Evolutionary conservation across 2,888 invertebrate species (phyloP).

Genomic region (Rhogogaster chlorosoma): DNA sequence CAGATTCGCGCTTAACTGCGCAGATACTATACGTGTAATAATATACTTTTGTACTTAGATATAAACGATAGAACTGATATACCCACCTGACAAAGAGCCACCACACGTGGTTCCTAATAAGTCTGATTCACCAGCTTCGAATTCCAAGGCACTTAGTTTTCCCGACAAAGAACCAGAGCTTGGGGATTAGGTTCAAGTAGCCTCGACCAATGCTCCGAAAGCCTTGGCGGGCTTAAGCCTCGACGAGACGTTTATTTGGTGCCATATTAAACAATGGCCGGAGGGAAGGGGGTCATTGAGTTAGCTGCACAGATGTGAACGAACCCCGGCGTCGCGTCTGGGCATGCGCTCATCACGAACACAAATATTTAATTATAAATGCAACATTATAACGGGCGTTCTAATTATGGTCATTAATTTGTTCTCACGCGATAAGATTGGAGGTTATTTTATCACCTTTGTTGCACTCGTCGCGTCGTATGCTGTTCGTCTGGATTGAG

Average conservation of each 20-base stretch:
- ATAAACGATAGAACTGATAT: neutral
- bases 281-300: neutral
- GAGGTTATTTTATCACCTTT: neutral
- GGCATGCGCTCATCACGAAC: neutral
- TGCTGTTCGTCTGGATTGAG: neutral
- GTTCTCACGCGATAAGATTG: neutral
- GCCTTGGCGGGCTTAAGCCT: neutral
- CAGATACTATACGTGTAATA: neutral
- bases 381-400: neutral
- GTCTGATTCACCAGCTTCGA: neutral
- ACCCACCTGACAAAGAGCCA: neutral
- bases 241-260: neutral
- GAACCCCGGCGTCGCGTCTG: neutral
- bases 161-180: neutral
- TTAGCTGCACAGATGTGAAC: slow-evolving; percentile 2
- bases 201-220: slow-evolving; percentile 5
- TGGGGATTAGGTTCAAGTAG: neutral
- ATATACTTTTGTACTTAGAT: neutral
- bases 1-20: neutral
- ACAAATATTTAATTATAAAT: slow-evolving; percentile 1
- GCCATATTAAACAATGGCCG: slow-evolving; percentile 19
- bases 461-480: neutral
- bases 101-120: neutral
- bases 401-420: slow-evolving; percentile 6
- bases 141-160: neutral